Evolutionary conservation across 2,888 invertebrate genomes (phyloP), one percentile per base, ranked within the genome.

Genomic region (Ypsolopha scabrella): DNA sequence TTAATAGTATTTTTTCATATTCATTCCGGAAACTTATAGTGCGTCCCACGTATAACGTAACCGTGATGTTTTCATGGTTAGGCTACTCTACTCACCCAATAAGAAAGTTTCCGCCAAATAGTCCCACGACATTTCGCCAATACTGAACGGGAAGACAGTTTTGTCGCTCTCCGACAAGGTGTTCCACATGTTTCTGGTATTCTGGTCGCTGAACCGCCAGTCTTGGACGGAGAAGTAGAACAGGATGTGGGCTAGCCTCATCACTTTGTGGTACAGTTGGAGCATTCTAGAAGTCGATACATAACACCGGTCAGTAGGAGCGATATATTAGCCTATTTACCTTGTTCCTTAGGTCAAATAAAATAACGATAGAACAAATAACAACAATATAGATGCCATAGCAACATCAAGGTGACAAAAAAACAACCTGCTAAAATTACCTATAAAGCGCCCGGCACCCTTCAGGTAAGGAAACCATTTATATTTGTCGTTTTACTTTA

Each of bases 161-260:
- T 85, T 81, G 64, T 93, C 94, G 7, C 75, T 75, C 0, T 73
- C 73, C 0, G 88, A 80, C 51, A 94, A 65, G 0, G 87, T 86
- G 0, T 71, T 69, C 83, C 91, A 88, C 63, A 95, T 80, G 2
- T 65, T 67, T 11, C 87, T 73, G 0, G 92, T 88, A 47, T 90
- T 90, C n/a, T 80, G 75, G 55, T 91, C 91, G 1, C 83, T 73
- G 66, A 94, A 94, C 33, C 80, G 77, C 95, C 96, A 97, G 56
- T 93, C 90, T 56, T 91, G 89, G 9, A 88, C 91, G 3, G 93
- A 91, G 79, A 96, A 97, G 74, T 94, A 95, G 60, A 92, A 90
- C 45, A 95, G 80, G 0, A 92, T 91, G 50, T 90, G 88, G 60
- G 92, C 89, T 51, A 94, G 89, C 60, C 90, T 90, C 75, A 93